Evolutionary conservation across 2,797 vertebrate species (phyloP).

Genomic region (Silurus lanzhouensis): DNA sequence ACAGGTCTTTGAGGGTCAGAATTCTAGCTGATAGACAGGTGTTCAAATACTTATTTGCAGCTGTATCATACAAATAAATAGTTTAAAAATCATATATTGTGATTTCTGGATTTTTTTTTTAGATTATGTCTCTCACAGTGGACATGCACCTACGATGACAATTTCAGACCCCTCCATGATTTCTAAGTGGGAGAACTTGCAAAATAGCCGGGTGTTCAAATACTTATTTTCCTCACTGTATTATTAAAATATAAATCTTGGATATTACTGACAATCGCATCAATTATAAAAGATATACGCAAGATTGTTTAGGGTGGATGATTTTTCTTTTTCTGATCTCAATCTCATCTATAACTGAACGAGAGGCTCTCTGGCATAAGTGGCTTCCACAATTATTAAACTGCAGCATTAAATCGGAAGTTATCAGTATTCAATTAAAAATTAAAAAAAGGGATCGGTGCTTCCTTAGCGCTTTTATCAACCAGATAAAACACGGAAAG

Average conservation of each 20-base stretch:
- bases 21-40: too few species aligned
- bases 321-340: neutral
- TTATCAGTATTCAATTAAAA: neutral
- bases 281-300: neutral
- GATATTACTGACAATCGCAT: neutral
- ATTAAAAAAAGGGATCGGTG: neutral
- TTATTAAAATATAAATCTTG: neutral
- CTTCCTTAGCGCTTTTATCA: conserved; percentile 2
- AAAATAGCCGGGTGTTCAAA: too few species aligned
- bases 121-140: too few species aligned
- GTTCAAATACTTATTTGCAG: too few species aligned
- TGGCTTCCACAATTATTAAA: neutral
- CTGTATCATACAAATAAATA: too few species aligned
- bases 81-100: too few species aligned
- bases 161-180: too few species aligned
- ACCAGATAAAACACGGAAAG: conserved; percentile 3
- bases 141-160: too few species aligned
- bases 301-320: neutral
- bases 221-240: too few species aligned
- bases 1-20: too few species aligned
- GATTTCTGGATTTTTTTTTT: too few species aligned
- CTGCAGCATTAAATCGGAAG: neutral
- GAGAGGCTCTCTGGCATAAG: neutral
- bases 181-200: too few species aligned
- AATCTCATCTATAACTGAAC: neutral